Conservation (phyloP, 2,888 invertebrate genomes). For the Drosophila setosimentum region DNA sequence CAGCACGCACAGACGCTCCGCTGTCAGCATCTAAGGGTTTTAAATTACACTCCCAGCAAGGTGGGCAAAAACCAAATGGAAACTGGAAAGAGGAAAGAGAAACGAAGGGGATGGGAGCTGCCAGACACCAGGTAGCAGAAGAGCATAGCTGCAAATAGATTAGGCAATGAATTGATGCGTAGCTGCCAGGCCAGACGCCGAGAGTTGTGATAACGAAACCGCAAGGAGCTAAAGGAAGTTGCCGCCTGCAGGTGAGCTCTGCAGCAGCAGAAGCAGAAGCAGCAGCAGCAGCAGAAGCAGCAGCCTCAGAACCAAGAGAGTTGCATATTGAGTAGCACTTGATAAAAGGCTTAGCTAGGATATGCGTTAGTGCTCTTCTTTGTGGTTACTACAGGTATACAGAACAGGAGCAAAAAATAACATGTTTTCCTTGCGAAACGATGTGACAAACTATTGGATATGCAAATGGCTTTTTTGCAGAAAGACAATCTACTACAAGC, state of each 20-base stretch:
- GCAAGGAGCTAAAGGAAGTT: constrained; percentile 59
- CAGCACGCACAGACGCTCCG: constrained; percentile 75
- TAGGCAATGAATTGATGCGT: constrained; percentile 79
- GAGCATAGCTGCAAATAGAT: constrained; percentile 72
- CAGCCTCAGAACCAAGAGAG: constrained; percentile 16
- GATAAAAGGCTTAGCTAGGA: constrained; percentile 75
- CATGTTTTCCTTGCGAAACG: constrained; percentile 64
- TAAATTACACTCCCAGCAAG: constrained; percentile 63
- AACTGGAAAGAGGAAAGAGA: neutral
- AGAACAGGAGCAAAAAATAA: constrained; percentile 29
- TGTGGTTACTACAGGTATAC: constrained; percentile 46
- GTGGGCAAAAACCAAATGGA: constrained; percentile 14
- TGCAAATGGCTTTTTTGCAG: constrained; percentile 60
- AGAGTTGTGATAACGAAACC: constrained; percentile 77
- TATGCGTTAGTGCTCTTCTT: constrained; percentile 65
- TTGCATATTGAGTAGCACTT: constrained; percentile 77
- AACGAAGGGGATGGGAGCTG: neutral
- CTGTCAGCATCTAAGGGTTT: constrained; percentile 76
- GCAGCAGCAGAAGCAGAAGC: constrained; percentile 37
- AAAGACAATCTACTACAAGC: constrained; percentile 39
- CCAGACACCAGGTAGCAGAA: constrained; percentile 48
- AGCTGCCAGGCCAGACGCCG: constrained; percentile 74
- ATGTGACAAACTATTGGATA: constrained; percentile 69
- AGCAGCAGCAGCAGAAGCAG: constrained; percentile 35
- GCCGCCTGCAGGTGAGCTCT: constrained; percentile 38